phyloP scores from a whole-genome alignment of 2,888 invertebrate species.

The Lasioglossum leucozonium region DNA sequence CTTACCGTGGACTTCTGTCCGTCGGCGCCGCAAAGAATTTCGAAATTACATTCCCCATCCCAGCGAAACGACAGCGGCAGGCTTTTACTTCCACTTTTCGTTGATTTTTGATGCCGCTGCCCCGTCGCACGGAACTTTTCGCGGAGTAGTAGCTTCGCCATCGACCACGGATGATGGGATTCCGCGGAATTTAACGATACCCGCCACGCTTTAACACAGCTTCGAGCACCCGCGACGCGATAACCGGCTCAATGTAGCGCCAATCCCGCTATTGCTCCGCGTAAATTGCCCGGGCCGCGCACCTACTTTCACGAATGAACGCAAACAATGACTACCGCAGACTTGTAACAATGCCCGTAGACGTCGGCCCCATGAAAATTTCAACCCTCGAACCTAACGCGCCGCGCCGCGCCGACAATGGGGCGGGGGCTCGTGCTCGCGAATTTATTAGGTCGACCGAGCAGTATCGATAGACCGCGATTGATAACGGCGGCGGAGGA shows the following conservation, averaged over 20 bases:
- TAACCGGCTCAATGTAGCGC: too few relatives aligned
- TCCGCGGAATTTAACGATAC: conserved; percentile 44
- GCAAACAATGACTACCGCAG: conserved; percentile 58
- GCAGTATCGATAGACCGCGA: conserved; percentile 7
- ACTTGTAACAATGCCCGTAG: conserved; percentile 30
- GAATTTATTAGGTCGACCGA: conserved; percentile 49
- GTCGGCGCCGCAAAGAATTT: conserved; percentile 40
- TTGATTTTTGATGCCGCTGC: not conserved
- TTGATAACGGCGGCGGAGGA: not conserved
- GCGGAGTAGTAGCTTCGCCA: not conserved
- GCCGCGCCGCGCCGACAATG: conserved; percentile 32
- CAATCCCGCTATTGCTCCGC: conserved; percentile 56
- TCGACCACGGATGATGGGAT: conserved; percentile 8
- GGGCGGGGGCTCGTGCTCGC: conserved; percentile 5
- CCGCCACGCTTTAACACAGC: conserved; percentile 21
- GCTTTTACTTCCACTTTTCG: not conserved
- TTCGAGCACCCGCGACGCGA: conserved; percentile 11
- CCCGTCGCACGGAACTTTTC: not conserved
- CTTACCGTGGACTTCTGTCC: conserved; percentile 25
- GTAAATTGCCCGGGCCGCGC: conserved; percentile 43
- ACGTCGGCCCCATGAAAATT: conserved; percentile 54
- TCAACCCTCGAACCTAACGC: conserved; percentile 52
- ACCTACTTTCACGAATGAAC: conserved; percentile 51
- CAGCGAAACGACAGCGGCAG: not conserved
- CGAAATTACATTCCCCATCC: conserved; percentile 25